A percentile compares a stretch with the other conserved stretches of the same genome.
phyloP scores from a whole-genome alignment of 2,797 vertebrate genomes.

The Meriones psammophilus region DNA sequence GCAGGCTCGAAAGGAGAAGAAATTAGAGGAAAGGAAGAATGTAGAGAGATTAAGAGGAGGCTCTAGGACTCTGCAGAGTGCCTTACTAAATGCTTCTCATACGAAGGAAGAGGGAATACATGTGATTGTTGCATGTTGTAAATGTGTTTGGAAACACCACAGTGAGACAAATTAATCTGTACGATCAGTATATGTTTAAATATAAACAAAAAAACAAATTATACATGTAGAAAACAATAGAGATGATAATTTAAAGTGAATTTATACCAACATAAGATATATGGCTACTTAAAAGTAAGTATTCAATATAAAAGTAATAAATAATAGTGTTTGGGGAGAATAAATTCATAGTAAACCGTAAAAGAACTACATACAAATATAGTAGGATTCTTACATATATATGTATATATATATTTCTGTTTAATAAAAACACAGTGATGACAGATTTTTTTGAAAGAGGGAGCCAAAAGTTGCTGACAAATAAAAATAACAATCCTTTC shows the following conservation, averaged over 20 bases:
- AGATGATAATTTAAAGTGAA: neutral
- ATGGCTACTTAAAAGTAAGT: neutral
- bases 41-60: neutral
- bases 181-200: neutral
- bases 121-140: neutral
- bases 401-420: neutral
- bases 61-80: too few relatives aligned
- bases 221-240: neutral
- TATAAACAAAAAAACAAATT: neutral
- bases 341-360: neutral
- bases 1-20: neutral
- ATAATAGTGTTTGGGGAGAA: neutral
- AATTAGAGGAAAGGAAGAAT: neutral
- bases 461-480: neutral
- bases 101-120: neutral
- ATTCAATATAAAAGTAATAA: neutral
- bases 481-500: neutral
- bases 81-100: too few relatives aligned
- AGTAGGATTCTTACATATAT: neutral
- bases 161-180: neutral
- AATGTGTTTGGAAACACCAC: neutral
- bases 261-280: neutral
- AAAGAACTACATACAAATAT: neutral
- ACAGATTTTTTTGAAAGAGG: neutral
- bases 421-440: neutral